Conservation (phyloP, 2,888 invertebrate genomes). For the Drosophila demipolita region DNA sequence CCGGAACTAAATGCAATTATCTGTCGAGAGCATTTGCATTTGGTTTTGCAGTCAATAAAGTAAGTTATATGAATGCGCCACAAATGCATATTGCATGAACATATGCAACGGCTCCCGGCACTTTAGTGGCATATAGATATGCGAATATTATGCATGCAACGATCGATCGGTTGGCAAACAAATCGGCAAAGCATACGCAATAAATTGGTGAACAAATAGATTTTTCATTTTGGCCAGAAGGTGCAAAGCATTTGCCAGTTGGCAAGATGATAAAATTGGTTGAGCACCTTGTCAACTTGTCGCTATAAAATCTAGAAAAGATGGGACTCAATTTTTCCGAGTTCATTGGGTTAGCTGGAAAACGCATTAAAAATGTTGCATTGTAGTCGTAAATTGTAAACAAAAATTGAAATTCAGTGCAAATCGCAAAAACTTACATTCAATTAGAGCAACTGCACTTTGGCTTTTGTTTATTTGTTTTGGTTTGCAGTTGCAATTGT, state of each 20-base stretch:
- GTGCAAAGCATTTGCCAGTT: slow-evolving; percentile 55
- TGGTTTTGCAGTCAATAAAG: slow-evolving; percentile 37
- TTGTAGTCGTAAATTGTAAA: slow-evolving; percentile 76
- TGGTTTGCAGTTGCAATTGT: slow-evolving; percentile 24
- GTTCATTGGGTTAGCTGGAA: slow-evolving; percentile 29
- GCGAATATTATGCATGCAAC: slow-evolving; percentile 13
- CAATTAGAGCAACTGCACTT: slow-evolving; percentile 66
- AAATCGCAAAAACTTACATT: slow-evolving; percentile 69
- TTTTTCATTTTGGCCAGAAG: slow-evolving; percentile 18
- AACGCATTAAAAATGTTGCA: slow-evolving; percentile 59
- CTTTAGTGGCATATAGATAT: slow-evolving; percentile 38
- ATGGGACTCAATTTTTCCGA: slow-evolving; percentile 21
- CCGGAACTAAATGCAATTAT: slow-evolving; percentile 18
- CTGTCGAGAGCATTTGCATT: slow-evolving; percentile 1
- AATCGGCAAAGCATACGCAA: slow-evolving; percentile 34
- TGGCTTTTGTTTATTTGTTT: slow-evolving; percentile 72
- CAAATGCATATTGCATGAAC: slow-evolving; percentile 16
- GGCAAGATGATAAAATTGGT: slow-evolving; percentile 72
- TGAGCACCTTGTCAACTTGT: slow-evolving; percentile 77
- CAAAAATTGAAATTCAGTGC: slow-evolving; percentile 80
- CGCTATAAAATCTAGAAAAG: slow-evolving; percentile 61
- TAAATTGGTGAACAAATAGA: slow-evolving; percentile 31
- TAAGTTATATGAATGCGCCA: slow-evolving; percentile 34
- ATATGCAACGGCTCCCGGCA: slow-evolving; percentile 50
- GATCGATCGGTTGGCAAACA: slow-evolving; percentile 27